Conservation (phyloP, 2,888 invertebrate genomes). For the Synanthedon vespiformis region DNA sequence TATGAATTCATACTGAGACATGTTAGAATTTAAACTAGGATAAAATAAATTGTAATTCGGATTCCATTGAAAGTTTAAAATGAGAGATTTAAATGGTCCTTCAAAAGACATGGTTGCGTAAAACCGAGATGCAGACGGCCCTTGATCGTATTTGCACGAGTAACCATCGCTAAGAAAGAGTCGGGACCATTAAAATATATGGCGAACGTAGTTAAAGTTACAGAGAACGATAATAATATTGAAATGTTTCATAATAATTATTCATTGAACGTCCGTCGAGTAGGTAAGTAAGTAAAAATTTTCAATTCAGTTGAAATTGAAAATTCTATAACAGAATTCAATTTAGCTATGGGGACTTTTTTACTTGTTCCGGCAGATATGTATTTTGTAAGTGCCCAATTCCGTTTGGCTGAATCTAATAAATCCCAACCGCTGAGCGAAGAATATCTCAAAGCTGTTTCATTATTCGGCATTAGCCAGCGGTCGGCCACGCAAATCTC, state of each 20-base stretch:
- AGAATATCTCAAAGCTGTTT: slow-evolving; percentile 60
- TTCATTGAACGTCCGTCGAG: too few species aligned
- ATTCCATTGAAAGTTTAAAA: neutral
- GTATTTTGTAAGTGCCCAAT: slow-evolving; percentile 38
- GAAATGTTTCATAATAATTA: too few species aligned
- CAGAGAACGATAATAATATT: too few species aligned
- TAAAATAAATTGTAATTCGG: too few species aligned
- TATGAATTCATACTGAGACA: too few species aligned
- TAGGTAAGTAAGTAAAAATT: too few species aligned
- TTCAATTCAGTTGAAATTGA: neutral
- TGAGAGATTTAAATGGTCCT: slow-evolving; percentile 1
- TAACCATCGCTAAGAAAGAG: slow-evolving; percentile 19
- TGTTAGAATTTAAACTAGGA: too few species aligned
- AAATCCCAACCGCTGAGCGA: slow-evolving; percentile 51
- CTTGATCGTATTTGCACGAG: slow-evolving; percentile 30
- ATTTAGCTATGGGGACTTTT: slow-evolving; percentile 1
- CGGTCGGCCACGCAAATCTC: slow-evolving; percentile 64
- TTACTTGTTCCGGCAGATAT: slow-evolving; percentile 1
- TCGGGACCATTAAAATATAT: slow-evolving; percentile 13
- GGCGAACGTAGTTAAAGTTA: neutral
- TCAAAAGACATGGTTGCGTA: slow-evolving; percentile 3
- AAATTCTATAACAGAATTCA: neutral
- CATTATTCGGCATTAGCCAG: slow-evolving; percentile 63
- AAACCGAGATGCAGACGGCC: slow-evolving; percentile 21
- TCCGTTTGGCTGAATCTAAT: slow-evolving; percentile 57